These are phyloP conservation scores for Actenoides hombroni DNA, from an alignment of 2,113 vertebrate species.

Conservation along the genomic window DNA sequence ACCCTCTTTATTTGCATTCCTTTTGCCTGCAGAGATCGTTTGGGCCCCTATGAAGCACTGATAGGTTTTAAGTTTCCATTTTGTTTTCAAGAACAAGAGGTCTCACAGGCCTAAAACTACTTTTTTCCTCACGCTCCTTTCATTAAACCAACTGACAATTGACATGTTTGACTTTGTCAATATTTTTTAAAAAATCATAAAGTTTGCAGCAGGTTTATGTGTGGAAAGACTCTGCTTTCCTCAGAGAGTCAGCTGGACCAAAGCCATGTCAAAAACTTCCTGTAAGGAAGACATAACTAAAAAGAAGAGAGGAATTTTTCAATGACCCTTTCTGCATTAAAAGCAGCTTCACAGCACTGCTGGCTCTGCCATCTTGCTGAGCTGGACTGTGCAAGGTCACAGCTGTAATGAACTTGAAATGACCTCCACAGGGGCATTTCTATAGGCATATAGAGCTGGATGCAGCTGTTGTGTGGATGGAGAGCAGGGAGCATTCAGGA, in stretches of 20 bases:
- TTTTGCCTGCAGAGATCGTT: not conserved
- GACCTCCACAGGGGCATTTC: not conserved
- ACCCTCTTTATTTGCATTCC: constrained; percentile 9
- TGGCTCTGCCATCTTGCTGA: not conserved
- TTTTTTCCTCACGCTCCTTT: not conserved
- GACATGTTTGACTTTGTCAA: not conserved
- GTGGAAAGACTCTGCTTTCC: not conserved
- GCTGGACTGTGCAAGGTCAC: not conserved
- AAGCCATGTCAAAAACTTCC: constrained; percentile 15
- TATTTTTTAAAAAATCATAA: not conserved
- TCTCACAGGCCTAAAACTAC: not conserved
- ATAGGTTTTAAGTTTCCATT: not conserved
- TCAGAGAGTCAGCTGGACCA: constrained; percentile 1
- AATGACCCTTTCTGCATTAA: not conserved
- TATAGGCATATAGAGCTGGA: not conserved
- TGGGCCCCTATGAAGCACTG: not conserved
- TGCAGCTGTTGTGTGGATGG: not conserved
- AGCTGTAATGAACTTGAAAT: not conserved
- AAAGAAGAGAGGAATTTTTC: not conserved
- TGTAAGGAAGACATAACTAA: constrained; percentile 7
- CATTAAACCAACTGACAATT: not conserved
- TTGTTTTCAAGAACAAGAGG: constrained; percentile 17
- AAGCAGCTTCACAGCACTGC: not conserved
- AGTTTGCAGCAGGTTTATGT: not conserved
- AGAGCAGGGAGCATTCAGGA: not conserved